Conservation (phyloP, 2,888 invertebrate species). For the Tipula confusa region DNA sequence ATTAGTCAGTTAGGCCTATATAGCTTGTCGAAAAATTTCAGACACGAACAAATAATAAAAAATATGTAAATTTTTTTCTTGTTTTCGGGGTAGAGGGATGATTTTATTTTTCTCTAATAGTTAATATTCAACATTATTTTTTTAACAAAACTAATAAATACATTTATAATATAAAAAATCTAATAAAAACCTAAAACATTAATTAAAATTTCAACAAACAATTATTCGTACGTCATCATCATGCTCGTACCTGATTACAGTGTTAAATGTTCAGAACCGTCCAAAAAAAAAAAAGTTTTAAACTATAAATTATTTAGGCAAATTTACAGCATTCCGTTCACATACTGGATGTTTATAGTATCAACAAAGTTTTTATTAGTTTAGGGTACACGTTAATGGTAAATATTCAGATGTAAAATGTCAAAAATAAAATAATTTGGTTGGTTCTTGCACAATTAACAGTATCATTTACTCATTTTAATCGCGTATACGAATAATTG, state of each 20-base stretch:
- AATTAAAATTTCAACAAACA: background rate
- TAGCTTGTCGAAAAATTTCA: background rate
- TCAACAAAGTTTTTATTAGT: too few species aligned
- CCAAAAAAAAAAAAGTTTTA: too few species aligned
- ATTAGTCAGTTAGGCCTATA: background rate
- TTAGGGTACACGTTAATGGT: too few species aligned
- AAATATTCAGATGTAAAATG: too few species aligned
- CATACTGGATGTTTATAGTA: too few species aligned
- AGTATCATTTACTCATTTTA: too few species aligned
- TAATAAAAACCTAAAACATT: background rate
- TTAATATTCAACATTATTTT: background rate
- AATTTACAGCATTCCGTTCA: too few species aligned
- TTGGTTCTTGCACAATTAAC: too few species aligned
- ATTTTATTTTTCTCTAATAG: background rate
- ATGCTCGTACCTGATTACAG: too few species aligned
- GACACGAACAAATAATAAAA: background rate
- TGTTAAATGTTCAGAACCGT: too few species aligned
- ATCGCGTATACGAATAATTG: background rate
- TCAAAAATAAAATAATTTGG: too few species aligned
- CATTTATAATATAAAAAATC: background rate
- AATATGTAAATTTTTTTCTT: background rate
- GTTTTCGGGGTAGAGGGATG: background rate
- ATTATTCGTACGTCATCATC: background rate
- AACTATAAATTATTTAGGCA: too few species aligned
- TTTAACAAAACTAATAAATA: slow-evolving; percentile 7